Base-by-base conservation (phyloP, 2,797 vertebrate species). In the Urosaurus nigricauda region DNA sequence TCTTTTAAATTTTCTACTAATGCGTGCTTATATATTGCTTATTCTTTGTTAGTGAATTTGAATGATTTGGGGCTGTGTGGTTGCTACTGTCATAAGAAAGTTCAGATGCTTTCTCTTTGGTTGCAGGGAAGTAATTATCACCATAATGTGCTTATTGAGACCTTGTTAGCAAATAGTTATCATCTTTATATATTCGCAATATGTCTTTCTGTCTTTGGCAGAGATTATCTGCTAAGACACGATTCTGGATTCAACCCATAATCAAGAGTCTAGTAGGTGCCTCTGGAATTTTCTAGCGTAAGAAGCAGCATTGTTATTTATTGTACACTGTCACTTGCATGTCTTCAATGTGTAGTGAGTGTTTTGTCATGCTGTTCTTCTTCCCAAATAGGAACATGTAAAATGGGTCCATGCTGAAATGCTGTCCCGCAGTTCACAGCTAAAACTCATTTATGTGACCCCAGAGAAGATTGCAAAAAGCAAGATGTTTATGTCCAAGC, bases 381-480 rank as follows among this genome's bases (percentile, higher is more conserved):
- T 90, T 89, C 77, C 87, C 74, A 19, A 87, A 47, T 89, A 98
- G 99, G 98, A 98, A 21, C 98, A 99, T 0, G 96, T 98, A 35
- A 99, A 98, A 89, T 97, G 89, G 74, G 97, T 99, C 70, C 96
- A 99, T 92, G 94, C 94, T 0, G 98, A 98, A 88, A 98, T 99
- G 98, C 96, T 95, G 0, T 96, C 98, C 86, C 96, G 92, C 63
- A 96, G 96, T 58, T 95, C 97, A 0, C 95, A 97, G 0, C 97
- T 99, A 92, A 99, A 98, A 91, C 97, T 99, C n/a, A 83, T 99
- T 83, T 99, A 99, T 6, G 98, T 99, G 88, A 99, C 99, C 60
- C 99, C 99, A 0, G 99, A 99, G 96, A 99, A 98, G 95, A 98
- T 99, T 14, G 98, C 98, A 11, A 99, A 99, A 94, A 99, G 99